Evolutionary conservation across 1,140 invertebrate species (phyloP), one percentile per base, ranked within the genome.

Genomic region (Trichonephila inaurata): DNA sequence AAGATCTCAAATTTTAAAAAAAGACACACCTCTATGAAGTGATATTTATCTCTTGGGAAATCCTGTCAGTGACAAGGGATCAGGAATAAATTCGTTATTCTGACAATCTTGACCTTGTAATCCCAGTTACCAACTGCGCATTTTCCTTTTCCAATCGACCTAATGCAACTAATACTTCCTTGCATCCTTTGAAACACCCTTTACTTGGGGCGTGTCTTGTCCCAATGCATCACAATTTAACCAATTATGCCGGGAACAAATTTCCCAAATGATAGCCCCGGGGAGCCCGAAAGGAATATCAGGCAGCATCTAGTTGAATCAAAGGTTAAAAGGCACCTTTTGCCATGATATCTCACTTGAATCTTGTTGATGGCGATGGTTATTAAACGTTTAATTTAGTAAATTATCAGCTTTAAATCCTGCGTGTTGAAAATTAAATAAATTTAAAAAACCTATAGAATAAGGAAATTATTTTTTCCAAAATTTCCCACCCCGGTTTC

Each of bases 151-250:
- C 24, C 28, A 40, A 40, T 33, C 4, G 28, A 77, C 5, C 33
- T 28, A 77, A 40, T 16, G 72, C 24, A 77, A 28, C 72, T 28
- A 28, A 77, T 77, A 77, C 28, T 77, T 77, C 33, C 72, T 69
- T 10, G 7, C 19, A 69, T n/a, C 6, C 66, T 10, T n/a, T 24
- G 72, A 77, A 77, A 51, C n/a, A 60, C 51, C 82, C 16, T n/a
- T n/a, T 51, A 85, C 21, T 58, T 58, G 58, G 16, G 82, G 58
- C 24, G 19, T 24, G 58, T 85, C 28, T 33, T 85, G 21, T n/a
- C 21, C 82, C n/a, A 85, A 85, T 85, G 58, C 82, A 85, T 85
- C 82, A 85, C 82, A 85, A 85, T 85, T 85, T 85, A 85, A 58
- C 19, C 82, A 28, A 85, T 85, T 24, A 58, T 60, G 44, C 44